Evolutionary conservation across 2,888 invertebrate genomes (phyloP), one percentile per base, ranked within the genome.

Genomic region (Gari tellinella): DNA sequence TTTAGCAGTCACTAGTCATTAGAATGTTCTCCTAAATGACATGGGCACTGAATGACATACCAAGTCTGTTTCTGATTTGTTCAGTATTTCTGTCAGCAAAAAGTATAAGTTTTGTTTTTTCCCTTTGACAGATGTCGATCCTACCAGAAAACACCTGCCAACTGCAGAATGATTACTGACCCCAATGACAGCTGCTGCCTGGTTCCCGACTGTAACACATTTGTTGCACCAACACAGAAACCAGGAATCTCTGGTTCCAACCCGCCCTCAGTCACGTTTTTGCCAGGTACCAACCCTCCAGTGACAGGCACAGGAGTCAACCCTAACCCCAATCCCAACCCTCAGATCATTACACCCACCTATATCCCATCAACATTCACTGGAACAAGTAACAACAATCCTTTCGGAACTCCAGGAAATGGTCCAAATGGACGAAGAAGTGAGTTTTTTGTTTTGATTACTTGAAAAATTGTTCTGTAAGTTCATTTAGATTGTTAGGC

Each of bases 141-240:
- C 12, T 86, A 82, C 75, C 57, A 61, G 2, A 79, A 81, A 31
- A 53, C 84, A 5, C 76, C 86, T n/a, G 26, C 80, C 19, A 73
- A 41, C 55, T 87, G 87, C 67, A 52, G 67, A 45, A 61, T 87
- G 52, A 69, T 70, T 15, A 84, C 84, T 8, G 84, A 86, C 56
- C 87, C 86, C 12, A 77, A 64, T 43, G 86, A 87, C 58, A 61
- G 70, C 26, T 87, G 87, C 25, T 87, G 87, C 49, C 77, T 84
- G 65, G 77, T 79, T 14, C 86, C 86, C 1, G 75, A 83, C 51
- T 87, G 87, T 45, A 80, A 81, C 63, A 77, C 67, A 21, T 75
- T 72, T 37, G 56, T 70, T 25, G 40, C 69, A 23, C 78, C 80
- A n/a, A 55, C 66, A 10, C 65, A 61, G 37, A 52, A 56, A 37